These are phyloP conservation scores for Gymnodraco acuticeps DNA, from an alignment of 2,797 vertebrate species.

Conservation along the genomic window DNA sequence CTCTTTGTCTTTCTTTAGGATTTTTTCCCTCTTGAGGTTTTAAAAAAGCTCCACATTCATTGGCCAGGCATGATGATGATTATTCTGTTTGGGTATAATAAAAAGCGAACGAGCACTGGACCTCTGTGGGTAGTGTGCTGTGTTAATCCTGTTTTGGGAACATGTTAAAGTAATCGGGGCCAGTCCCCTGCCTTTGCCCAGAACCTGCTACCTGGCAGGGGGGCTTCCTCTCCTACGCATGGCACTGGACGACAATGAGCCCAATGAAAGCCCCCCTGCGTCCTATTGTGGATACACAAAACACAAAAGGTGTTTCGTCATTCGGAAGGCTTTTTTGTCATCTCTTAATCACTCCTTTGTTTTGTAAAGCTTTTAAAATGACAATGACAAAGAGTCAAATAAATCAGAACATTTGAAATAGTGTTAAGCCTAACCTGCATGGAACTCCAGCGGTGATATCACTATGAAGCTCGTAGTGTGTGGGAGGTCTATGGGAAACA, in stretches of 20 bases:
- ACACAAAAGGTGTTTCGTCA: conserved; percentile 43
- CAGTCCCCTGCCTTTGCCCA: conserved; percentile 73
- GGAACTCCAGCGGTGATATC: conserved; percentile 5
- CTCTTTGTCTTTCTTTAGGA: conserved; percentile 47
- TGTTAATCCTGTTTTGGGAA: conserved; percentile 82
- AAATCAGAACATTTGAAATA: neutral
- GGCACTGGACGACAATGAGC: conserved; percentile 59
- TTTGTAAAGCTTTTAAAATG: conserved; percentile 19
- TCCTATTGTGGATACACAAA: conserved; percentile 44
- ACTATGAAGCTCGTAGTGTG: conserved; percentile 16
- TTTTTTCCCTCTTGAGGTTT: conserved; percentile 36
- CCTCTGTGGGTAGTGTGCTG: conserved; percentile 66
- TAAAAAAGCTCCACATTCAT: conserved; percentile 50
- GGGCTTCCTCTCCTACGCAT: conserved; percentile 67
- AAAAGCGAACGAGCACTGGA: conserved; percentile 68
- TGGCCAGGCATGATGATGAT: conserved; percentile 67
- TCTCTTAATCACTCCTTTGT: conserved; percentile 34
- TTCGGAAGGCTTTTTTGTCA: conserved; percentile 17
- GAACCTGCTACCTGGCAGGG: conserved; percentile 79
- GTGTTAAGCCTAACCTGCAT: conserved; percentile 3
- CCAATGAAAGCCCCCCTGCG: conserved; percentile 53
- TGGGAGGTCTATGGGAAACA: conserved; percentile 51
- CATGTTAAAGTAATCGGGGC: conserved; percentile 63
- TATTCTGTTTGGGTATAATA: conserved; percentile 72
- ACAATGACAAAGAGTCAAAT: neutral